Base-by-base conservation (phyloP, 2,888 invertebrate species). In the Meganola albula region DNA sequence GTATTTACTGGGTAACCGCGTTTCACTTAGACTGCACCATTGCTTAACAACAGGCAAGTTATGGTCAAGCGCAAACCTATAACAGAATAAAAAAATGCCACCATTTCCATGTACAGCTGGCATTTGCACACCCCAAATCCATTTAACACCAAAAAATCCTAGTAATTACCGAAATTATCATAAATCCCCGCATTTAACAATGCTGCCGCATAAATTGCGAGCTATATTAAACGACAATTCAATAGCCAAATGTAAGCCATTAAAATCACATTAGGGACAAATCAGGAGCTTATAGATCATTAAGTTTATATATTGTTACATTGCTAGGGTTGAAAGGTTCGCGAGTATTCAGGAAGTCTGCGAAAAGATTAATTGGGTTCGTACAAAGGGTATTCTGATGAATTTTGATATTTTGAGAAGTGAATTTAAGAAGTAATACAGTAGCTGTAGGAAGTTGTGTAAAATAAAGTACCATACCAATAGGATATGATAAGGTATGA, bases 231-330 rank as follows among this genome's bases (percentile, higher is more conserved):
- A 75, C 65, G 74, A 72, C 72, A 70, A 65, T 71, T 75, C 77
- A 77, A 79, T 79, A 74, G 69, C 68, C 55, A 63, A 77, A 71
- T 71, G 71, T 70, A 56, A 43, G 72, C 75, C 80, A 80, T 82
- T 82, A 82, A 80, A 80, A 78, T 72, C 64, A 71, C 80, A 80
- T 82, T 82, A 82, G 65, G 66, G 59, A 52, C 44, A 53, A 74
- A 75, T 75, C 71, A 58, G 53, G 62, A 44, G 40, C 64, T 69
- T 70, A 68, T 74, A 77, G 76, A 72, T 79, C 79, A 80, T 80
- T 80, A 79, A 70, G 62, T 63, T 52, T 32, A 37, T 63, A 64
- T 70, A 66, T 70, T 72, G 74, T 71, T 53, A 60, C 53, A 53
- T 35, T 35, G 37, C 34, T 46, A 50, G 59, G 63, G 55, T 57